A percentile compares a stretch with the other conserved stretches of the same genome.
Evolutionary conservation across 2,797 vertebrate species (phyloP).

Genomic region (Rhabdomys pumilio): DNA sequence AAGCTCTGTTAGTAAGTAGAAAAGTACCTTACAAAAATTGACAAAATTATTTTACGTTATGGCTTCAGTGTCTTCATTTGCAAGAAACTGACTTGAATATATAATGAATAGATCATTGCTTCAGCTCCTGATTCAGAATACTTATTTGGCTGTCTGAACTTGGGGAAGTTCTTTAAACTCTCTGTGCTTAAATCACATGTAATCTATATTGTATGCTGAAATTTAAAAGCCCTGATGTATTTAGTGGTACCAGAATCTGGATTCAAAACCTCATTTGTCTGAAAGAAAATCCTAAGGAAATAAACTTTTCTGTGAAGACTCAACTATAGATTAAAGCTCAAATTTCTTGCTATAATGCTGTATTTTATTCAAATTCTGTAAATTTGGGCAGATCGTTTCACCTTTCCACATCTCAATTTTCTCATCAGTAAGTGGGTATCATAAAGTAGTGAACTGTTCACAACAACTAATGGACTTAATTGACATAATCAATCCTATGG

Average conservation of each 20-base stretch:
- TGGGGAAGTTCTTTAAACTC: slow-evolving; percentile 2
- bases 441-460: neutral
- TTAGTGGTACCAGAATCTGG: neutral
- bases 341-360: slow-evolving; percentile 7
- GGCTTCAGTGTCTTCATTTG: neutral
- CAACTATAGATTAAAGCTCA: neutral
- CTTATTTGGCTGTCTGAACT: neutral
- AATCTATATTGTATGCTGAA: neutral
- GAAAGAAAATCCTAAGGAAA: slow-evolving; percentile 20
- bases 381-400: neutral
- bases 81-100: slow-evolving; percentile 25
- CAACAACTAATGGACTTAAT: neutral
- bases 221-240: neutral
- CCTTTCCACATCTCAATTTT: neutral
- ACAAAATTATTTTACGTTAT: neutral
- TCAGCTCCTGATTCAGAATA: neutral
- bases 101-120: neutral
- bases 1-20: neutral
- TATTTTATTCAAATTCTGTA: neutral
- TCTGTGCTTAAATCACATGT: neutral
- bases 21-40: neutral
- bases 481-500: slow-evolving; percentile 3
- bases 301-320: neutral
- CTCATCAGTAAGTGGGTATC: neutral
- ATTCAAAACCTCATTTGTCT: neutral